phyloP scores from a whole-genome alignment of 2,113 vertebrate genomes.

The Brachionichthys hirsutus region DNA sequence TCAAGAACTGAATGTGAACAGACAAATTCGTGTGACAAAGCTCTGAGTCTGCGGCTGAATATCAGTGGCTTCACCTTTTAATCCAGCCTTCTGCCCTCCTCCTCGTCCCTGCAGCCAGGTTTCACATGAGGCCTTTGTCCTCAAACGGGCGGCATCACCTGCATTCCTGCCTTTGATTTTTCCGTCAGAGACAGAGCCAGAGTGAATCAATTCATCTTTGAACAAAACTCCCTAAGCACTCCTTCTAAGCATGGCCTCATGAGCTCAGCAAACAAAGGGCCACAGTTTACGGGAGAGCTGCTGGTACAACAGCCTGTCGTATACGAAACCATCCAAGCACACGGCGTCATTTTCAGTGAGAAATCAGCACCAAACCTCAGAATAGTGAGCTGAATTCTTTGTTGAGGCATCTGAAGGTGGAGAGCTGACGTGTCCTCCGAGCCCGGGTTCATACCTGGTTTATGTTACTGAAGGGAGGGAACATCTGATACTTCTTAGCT shows the following conservation, averaged over 20 bases:
- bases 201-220: constrained; percentile 1
- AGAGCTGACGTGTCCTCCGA: constrained; percentile 11
- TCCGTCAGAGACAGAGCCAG: background rate
- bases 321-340: constrained; percentile 1
- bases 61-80: no score
- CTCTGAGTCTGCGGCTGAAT: background rate
- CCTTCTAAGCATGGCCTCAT: constrained; percentile 24
- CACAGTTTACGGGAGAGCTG: constrained; percentile 6
- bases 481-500: background rate
- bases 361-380: background rate
- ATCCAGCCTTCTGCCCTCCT: background rate
- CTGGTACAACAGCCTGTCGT: background rate
- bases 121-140: constrained; percentile 15
- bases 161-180: background rate
- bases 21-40: background rate
- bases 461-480: constrained; percentile 18
- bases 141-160: constrained; percentile 26
- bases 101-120: background rate
- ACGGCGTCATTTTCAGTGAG: background rate
- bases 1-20: background rate
- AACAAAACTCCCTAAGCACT: constrained; percentile 15
- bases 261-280: constrained; percentile 24
- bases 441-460: constrained; percentile 13
- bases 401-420: background rate
- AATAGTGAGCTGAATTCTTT: background rate